phyloP scores from a whole-genome alignment of 2,888 invertebrate genomes.

The Standfussiana lucernea region DNA sequence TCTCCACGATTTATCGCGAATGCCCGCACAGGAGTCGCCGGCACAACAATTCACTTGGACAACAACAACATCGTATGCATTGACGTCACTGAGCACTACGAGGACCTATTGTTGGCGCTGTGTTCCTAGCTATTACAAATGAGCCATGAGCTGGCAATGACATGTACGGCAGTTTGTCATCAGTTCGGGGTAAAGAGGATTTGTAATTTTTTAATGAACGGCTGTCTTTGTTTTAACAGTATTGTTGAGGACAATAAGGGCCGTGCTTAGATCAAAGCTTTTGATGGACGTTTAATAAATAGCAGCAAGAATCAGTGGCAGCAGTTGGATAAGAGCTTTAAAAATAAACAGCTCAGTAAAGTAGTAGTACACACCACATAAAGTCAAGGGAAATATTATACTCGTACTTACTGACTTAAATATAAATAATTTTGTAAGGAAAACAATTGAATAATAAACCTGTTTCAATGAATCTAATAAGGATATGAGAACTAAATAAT shows the following conservation, averaged over 20 bases:
- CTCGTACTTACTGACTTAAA: too few relatives aligned
- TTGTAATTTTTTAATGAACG: slow-evolving; percentile 59
- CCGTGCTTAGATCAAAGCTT: not conserved
- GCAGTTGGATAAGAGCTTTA: not conserved
- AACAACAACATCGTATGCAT: slow-evolving; percentile 77
- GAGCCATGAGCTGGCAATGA: slow-evolving; percentile 78
- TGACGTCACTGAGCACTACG: slow-evolving; percentile 75
- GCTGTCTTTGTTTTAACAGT: slow-evolving; percentile 29
- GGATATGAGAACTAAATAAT: too few relatives aligned
- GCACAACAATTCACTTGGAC: slow-evolving; percentile 84
- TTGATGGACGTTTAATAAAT: not conserved
- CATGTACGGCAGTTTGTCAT: slow-evolving; percentile 67
- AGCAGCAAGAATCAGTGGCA: not conserved
- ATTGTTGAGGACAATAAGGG: slow-evolving; percentile 14
- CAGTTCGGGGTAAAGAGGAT: slow-evolving; percentile 52
- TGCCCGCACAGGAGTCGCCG: slow-evolving; percentile 73
- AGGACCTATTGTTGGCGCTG: slow-evolving; percentile 66
- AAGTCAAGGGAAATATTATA: not conserved
- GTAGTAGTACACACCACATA: not conserved
- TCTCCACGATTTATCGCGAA: slow-evolving; percentile 85
- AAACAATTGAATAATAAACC: too few relatives aligned
- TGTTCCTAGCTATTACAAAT: slow-evolving; percentile 82
- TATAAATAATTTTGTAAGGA: too few relatives aligned
- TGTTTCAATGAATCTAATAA: too few relatives aligned
- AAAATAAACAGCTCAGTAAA: not conserved